Evolutionary conservation across 1,140 invertebrate species (phyloP), one percentile per base, ranked within the genome.

Genomic region (Nebria ingens): DNA sequence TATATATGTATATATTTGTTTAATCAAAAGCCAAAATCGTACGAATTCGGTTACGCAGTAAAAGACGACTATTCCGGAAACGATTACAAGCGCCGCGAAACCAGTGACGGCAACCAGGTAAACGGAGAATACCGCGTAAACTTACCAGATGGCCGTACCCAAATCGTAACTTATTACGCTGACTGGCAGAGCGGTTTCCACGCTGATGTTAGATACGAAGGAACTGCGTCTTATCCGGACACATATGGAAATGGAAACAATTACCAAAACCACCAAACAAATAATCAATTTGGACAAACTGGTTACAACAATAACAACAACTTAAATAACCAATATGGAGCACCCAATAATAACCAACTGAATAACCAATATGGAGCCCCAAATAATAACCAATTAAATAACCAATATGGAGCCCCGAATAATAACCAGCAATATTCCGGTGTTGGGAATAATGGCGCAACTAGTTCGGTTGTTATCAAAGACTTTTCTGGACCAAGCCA

Each of bases 181-280:
- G 86, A 89, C 62, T 85, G 84, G 80, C 77, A 82, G 64, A 85
- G 79, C 4, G 86, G 86, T 6, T 89, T 85, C 71, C 84, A 87
- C 65, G 86, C 86, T n/a, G 83, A 87, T 56, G 85, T 89, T 1
- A 78, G 81, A 57, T 89, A 88, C 64, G 84, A 86, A 63, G 85
- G 85, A 2, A 79, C 83, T 57, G 81, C 83, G 0, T 75, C 72
- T 19, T 85, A 82, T 60, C 82, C 82, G 0, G 78, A 83, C 0
- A 61, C 62, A 25, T 64, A 66, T 21, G 55, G 22, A 19, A n/a
- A n/a, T n/a, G 54, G 54, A n/a, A 56, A 55, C 51, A 58, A 57
- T 61, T 57, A 52, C 42, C 55, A 34, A 34, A 38, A 42, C 38
- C n/a, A n/a, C n/a, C n/a, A n/a, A n/a, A n/a, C n/a, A n/a, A n/a